Conservation (phyloP, 2,888 invertebrate genomes). For the Alloplasta piceator region DNA sequence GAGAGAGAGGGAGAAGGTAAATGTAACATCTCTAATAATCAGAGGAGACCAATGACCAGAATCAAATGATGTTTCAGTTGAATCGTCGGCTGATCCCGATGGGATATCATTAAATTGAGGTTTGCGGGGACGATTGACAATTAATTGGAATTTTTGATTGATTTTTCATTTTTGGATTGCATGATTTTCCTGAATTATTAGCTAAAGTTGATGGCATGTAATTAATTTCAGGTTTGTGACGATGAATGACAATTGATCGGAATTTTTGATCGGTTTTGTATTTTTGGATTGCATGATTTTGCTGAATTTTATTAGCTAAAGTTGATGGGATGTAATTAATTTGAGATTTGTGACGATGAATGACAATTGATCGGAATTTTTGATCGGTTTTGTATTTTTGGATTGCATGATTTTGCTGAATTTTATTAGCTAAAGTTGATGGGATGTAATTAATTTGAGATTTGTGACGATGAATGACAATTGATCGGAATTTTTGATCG, state of each 20-base stretch:
- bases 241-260: not conserved
- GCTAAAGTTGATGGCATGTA: too few species aligned
- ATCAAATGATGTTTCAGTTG: not conserved
- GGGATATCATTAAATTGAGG: not conserved
- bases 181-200: too few species aligned
- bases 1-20: not conserved
- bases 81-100: not conserved
- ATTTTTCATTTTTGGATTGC: too few species aligned
- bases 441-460: too few species aligned
- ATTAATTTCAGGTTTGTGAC: not conserved
- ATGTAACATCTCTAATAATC: conserved; percentile 51
- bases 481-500: not conserved
- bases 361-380: not conserved
- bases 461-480: not conserved
- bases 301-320: too few species aligned
- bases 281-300: too few species aligned
- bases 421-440: too few species aligned
- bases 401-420: too few species aligned
- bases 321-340: too few species aligned
- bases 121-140: not conserved
- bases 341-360: not conserved
- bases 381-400: too few species aligned
- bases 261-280: not conserved
- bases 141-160: not conserved
- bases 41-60: conserved; percentile 40